Conservation (phyloP, 2,113 vertebrate genomes). For the Tupaia tana region DNA sequence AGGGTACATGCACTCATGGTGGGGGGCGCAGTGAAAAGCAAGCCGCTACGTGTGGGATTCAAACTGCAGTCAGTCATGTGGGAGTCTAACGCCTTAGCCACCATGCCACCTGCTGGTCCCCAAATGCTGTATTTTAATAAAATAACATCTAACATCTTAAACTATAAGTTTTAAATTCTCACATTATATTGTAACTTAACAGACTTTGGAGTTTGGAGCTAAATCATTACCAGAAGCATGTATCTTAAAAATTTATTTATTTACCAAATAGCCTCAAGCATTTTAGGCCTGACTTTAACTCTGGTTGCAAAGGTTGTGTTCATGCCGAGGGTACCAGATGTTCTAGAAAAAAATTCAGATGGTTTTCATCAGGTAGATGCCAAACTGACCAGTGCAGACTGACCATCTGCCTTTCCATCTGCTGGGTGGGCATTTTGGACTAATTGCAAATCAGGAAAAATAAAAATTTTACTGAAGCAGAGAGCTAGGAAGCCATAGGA, state of each 20-base stretch:
- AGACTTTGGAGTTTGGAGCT: background rate
- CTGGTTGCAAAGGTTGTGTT: background rate
- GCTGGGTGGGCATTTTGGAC: background rate
- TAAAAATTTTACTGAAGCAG: background rate
- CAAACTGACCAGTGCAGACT: background rate
- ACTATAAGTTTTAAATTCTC: background rate
- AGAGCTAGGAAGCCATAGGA: background rate
- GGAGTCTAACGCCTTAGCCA: too few relatives aligned
- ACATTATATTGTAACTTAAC: background rate
- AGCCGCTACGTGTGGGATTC: too few relatives aligned
- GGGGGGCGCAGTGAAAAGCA: too few relatives aligned
- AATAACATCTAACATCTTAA: background rate
- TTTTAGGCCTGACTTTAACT: background rate
- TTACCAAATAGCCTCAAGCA: background rate
- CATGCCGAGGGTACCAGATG: background rate
- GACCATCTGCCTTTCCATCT: background rate
- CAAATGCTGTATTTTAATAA: background rate
- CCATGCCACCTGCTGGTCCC: too few relatives aligned
- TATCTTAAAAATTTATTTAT: background rate
- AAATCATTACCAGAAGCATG: background rate
- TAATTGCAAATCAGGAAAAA: background rate
- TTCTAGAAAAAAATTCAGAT: background rate
- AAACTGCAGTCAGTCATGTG: too few relatives aligned
- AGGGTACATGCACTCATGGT: too few relatives aligned
- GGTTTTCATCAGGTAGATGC: background rate